Evolutionary conservation across 2,888 invertebrate species (phyloP), one percentile per base, ranked within the genome.

Genomic region (Philonicus albiceps): DNA sequence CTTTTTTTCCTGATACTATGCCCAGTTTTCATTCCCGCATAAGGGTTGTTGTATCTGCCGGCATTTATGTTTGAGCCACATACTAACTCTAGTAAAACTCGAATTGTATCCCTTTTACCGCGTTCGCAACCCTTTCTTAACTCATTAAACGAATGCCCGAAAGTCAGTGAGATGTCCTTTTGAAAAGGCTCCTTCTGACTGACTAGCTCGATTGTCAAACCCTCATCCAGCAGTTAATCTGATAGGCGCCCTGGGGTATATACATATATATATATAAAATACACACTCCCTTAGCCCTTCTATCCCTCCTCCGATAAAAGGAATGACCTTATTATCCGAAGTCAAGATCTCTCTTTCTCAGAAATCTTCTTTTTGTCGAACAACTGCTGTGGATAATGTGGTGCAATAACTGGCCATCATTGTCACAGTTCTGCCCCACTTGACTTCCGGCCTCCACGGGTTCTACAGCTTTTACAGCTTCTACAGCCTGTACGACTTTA

Each of bases 301-400:
- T 6, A n/a, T 49, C 7, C 40, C 40, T 43, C 4, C 40, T 13
- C 40, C 40, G 53, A 64, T 19, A 22, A 74, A 74, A 74, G 34
- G 19, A 74, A 31, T 34, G 74, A 74, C 27, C 74, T 74, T 31
- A 74, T 13, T 74, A 74, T 34, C 74, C 31, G 19, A 13, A 64
- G 19, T 19, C 11, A 19, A 64, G 64, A 64, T 64, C 64, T 27
- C 27, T 11, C 11, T 73, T 27, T 31, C 31, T 31, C n/a, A 43
- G 40, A 43, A n/a, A 6, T 31, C 72, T 73, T 11, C 30, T 74
- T 74, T 74, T 31, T n/a, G 27, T 16, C 30, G 74, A 30, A 64
- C 64, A 64, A 74, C 74, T 34, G 74, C 74, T 74, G 74, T 7
- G 74, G 74, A 74, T 74, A 74, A 74, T 74, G 74, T 74, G 31